Conservation (phyloP, 2,797 vertebrate species). For the Telmatherina bonti region DNA sequence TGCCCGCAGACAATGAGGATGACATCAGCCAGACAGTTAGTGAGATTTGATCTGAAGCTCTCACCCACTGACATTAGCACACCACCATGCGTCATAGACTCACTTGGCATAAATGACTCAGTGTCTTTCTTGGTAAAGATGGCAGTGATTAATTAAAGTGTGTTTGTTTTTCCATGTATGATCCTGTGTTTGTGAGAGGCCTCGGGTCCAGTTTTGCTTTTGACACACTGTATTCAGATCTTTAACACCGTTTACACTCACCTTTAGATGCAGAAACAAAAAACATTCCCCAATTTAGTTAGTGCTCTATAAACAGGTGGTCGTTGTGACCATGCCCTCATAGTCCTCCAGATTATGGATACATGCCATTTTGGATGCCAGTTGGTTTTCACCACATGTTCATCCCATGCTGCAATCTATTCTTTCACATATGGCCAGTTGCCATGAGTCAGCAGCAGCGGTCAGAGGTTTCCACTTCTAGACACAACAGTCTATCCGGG, state of each 20-base stretch:
- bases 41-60: constrained; percentile 21
- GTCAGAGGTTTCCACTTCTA: constrained; percentile 80
- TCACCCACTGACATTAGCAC: constrained; percentile 6
- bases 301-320: not conserved
- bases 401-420: constrained; percentile 65
- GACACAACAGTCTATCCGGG: constrained; percentile 84
- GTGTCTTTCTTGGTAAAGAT: constrained; percentile 8
- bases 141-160: not conserved
- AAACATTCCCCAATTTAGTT: not conserved
- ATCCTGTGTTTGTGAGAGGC: not conserved
- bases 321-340: not conserved
- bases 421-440: constrained; percentile 76
- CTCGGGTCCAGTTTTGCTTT: not conserved
- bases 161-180: not conserved
- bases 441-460: constrained; percentile 73
- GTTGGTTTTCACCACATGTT: constrained; percentile 64
- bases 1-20: constrained; percentile 25
- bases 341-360: constrained; percentile 5
- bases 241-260: not conserved
- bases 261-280: not conserved
- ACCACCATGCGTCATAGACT: not conserved
- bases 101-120: constrained; percentile 16
- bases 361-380: constrained; percentile 23
- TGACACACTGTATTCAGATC: not conserved
- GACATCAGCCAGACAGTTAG: constrained; percentile 21